Evolutionary conservation across 2,797 vertebrate genomes (phyloP).

Genomic region (Fundulus diaphanus): DNA sequence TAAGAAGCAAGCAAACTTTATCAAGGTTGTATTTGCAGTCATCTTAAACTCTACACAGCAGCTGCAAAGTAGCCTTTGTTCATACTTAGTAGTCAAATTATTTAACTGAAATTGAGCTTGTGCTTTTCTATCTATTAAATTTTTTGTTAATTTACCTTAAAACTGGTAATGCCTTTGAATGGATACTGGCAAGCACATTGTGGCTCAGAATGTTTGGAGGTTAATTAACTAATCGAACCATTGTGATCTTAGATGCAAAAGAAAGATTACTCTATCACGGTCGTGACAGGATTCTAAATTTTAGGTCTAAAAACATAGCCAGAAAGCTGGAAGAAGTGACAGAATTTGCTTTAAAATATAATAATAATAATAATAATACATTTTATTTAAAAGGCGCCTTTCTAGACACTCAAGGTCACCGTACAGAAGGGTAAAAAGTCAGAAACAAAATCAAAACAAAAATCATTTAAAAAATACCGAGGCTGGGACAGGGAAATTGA

Average conservation of each 20-base stretch:
- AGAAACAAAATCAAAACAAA: no score
- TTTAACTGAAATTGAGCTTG: not conserved
- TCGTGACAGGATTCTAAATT: not conserved
- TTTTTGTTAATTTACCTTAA: not conserved
- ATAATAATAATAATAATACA: no score
- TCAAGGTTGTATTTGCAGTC: slow-evolving; percentile 4
- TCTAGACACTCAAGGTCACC: no score
- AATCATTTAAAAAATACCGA: no score
- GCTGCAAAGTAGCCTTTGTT: not conserved
- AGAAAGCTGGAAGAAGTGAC: not conserved
- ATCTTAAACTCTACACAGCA: not conserved
- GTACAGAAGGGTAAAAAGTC: no score
- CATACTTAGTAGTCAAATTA: not conserved
- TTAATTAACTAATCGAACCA: not conserved
- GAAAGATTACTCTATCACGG: not conserved
- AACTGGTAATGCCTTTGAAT: not conserved
- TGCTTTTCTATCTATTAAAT: no score
- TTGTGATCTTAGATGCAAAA: not conserved
- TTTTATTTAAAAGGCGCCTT: no score
- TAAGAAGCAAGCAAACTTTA: not conserved
- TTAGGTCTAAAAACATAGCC: not conserved
- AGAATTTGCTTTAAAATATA: not conserved
- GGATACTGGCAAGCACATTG: not conserved
- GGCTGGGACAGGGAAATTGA: no score
- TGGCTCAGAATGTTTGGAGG: not conserved